Conservation (phyloP, 2,888 invertebrate species). For the Metallyticus violacea region DNA sequence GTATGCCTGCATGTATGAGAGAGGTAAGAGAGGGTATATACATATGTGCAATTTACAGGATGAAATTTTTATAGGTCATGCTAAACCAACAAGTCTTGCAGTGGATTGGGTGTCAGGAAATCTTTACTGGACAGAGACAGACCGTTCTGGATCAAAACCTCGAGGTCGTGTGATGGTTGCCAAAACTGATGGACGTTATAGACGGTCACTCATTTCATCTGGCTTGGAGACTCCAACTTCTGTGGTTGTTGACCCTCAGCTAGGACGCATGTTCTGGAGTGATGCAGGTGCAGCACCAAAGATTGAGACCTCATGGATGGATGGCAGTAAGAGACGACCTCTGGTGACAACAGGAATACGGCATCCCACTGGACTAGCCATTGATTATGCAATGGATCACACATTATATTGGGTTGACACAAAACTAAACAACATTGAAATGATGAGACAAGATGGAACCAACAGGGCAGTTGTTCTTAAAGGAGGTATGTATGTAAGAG, state of each 20-base stretch:
- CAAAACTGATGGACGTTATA: conserved; percentile 84
- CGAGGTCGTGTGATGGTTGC: conserved; percentile 77
- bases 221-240: conserved; percentile 86
- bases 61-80: conserved; percentile 54
- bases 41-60: background rate
- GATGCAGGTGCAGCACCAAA: conserved; percentile 89
- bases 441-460: conserved; percentile 77
- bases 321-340: conserved; percentile 81
- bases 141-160: conserved; percentile 69
- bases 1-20: too few species aligned
- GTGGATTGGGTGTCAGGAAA: conserved; percentile 94
- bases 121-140: conserved; percentile 90
- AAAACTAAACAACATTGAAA: conserved; percentile 86
- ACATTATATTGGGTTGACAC: conserved; percentile 94
- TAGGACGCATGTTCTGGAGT: conserved; percentile 89
- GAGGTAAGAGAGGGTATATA: too few species aligned
- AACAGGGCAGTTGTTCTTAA: conserved; percentile 68
- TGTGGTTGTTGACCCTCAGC: conserved; percentile 80
- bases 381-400: conserved; percentile 88
- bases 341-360: conserved; percentile 79
- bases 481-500: conserved; percentile 52
- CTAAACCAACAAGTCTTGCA: conserved; percentile 84
- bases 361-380: conserved; percentile 83
- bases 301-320: conserved; percentile 96
- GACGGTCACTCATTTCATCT: conserved; percentile 72